These are phyloP conservation scores for Phaethornis superciliosus DNA, from an alignment of 2,113 vertebrate species.

Conservation along the genomic window DNA sequence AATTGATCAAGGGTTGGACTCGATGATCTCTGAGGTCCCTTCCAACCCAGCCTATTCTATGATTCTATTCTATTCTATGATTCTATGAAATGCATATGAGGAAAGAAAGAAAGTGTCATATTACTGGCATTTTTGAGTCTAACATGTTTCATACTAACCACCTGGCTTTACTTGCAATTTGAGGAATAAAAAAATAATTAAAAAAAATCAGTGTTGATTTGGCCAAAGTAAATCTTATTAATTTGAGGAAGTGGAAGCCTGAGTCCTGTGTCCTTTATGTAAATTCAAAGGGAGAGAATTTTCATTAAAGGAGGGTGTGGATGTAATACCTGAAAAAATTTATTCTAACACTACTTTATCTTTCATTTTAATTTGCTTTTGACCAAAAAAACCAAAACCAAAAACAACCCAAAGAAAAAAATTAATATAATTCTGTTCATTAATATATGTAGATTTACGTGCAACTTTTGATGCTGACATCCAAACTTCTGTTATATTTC, in stretches of 20 bases:
- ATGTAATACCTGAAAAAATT: neutral
- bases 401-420: no score
- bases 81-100: neutral
- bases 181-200: neutral
- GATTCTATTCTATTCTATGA: no score
- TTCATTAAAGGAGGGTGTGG: neutral
- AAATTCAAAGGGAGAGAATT: neutral
- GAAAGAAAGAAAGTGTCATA: constrained; percentile 30
- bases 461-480: neutral
- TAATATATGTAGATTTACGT: neutral
- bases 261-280: neutral
- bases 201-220: neutral
- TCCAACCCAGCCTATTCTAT: no score
- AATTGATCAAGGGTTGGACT: no score
- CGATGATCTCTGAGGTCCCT: no score
- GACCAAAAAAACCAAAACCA: no score
- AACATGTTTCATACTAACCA: neutral
- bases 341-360: neutral
- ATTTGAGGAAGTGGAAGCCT: neutral
- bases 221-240: neutral
- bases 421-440: neutral
- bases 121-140: neutral
- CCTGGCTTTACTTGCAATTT: constrained; percentile 5
- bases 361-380: neutral
- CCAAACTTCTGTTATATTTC: neutral